phyloP scores from a whole-genome alignment of 2,797 vertebrate species.

The Gila robusta region DNA sequence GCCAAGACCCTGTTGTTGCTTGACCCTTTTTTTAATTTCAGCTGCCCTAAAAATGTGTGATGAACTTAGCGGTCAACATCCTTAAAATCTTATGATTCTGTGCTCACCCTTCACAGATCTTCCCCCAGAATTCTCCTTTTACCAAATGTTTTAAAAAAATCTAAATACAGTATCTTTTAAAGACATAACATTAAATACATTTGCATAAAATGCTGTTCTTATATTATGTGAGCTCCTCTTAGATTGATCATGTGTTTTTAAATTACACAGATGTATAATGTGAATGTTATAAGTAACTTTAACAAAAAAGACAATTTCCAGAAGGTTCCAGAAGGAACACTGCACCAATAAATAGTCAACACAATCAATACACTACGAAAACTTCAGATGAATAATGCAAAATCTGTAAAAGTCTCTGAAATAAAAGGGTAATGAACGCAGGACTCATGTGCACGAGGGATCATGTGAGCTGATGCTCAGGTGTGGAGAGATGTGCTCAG shows the following conservation, averaged over 20 bases:
- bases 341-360: not conserved
- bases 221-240: not conserved
- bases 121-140: not conserved
- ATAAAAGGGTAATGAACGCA: not conserved
- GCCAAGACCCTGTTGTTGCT: not conserved
- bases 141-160: not conserved
- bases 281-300: not conserved
- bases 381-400: not conserved
- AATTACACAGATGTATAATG: not conserved
- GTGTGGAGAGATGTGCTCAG: constrained; percentile 51
- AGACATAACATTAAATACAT: not conserved
- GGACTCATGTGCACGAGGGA: not conserved
- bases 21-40: not conserved
- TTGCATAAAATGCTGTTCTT: not conserved
- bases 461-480: constrained; percentile 13
- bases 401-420: not conserved
- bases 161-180: not conserved
- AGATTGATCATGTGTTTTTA: not conserved
- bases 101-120: not conserved
- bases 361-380: not conserved
- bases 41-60: not conserved
- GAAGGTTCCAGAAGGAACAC: not conserved
- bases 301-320: not conserved
- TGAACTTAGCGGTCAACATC: not conserved
- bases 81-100: not conserved